Evolutionary conservation across 2,113 vertebrate genomes (phyloP).

Genomic region (Labeo rohita): DNA sequence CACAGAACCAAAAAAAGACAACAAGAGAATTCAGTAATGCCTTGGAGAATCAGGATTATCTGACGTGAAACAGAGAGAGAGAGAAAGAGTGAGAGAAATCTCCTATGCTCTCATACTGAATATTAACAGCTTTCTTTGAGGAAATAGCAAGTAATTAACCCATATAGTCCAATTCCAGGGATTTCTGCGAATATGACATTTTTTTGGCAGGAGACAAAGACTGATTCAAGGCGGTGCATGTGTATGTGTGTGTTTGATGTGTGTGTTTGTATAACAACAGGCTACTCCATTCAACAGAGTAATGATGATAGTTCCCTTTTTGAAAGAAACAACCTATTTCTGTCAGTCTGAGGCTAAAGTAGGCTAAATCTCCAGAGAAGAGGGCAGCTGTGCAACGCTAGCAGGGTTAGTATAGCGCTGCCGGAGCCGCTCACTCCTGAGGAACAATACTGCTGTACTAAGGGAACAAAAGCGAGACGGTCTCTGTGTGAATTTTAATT

Average conservation of each 20-base stretch:
- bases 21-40: conserved; percentile 84
- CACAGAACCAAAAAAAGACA: conserved; percentile 62
- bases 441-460: conserved; percentile 70
- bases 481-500: conserved; percentile 74
- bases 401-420: conserved; percentile 70
- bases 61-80: conserved; percentile 70
- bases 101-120: conserved; percentile 82
- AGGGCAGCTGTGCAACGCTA: conserved; percentile 45
- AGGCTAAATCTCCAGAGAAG: conserved; percentile 75
- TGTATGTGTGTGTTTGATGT: conserved; percentile 56
- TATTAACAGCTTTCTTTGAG: conserved; percentile 85
- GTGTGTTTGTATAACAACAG: conserved; percentile 26
- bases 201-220: conserved; percentile 65
- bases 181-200: conserved; percentile 75
- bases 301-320: conserved; percentile 60
- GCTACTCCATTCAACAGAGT: background rate
- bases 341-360: conserved; percentile 81
- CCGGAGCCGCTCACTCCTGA: conserved; percentile 72
- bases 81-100: conserved; percentile 74
- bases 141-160: conserved; percentile 74
- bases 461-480: conserved; percentile 72
- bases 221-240: conserved; percentile 53
- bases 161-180: conserved; percentile 73
- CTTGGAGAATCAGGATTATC: conserved; percentile 85
- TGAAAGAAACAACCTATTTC: conserved; percentile 82